A percentile compares a stretch with the other conserved stretches of the same genome.
phyloP scores from a whole-genome alignment of 2,888 invertebrate species.

The Xiphydria camelus region DNA sequence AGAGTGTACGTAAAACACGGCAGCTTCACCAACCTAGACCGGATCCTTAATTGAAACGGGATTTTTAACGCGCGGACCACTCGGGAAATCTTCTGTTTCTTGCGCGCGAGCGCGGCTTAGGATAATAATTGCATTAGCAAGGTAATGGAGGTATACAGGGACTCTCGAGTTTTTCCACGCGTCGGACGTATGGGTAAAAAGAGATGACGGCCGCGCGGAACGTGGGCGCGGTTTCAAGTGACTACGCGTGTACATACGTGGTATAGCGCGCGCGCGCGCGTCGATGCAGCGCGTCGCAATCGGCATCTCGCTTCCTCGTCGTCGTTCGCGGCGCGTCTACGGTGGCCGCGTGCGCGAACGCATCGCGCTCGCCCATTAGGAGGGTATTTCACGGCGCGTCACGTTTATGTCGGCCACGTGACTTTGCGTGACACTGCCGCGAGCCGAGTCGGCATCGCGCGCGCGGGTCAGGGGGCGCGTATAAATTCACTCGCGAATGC shows the following conservation, averaged over 20 bases:
- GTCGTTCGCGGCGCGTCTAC: slow-evolving; percentile 2
- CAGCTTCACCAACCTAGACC: too few relatives aligned
- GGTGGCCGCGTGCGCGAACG: slow-evolving; percentile 32
- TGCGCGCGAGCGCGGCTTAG: slow-evolving; percentile 1
- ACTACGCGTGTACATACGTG: too few relatives aligned
- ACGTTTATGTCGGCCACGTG: slow-evolving; percentile 54
- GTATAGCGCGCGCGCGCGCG: too few relatives aligned
- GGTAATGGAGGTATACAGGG: slow-evolving; percentile 36
- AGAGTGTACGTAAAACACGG: too few relatives aligned
- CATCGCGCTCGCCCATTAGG: slow-evolving; percentile 46
- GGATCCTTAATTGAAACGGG: slow-evolving; percentile 13
- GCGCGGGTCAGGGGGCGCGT: slow-evolving; percentile 40
- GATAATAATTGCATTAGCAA: slow-evolving; percentile 50
- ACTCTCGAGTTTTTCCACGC: background rate
- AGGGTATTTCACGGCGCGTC: slow-evolving; percentile 54
- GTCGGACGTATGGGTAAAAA: too few relatives aligned
- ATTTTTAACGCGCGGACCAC: slow-evolving; percentile 15
- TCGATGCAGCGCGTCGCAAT: too few relatives aligned
- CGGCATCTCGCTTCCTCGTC: too few relatives aligned
- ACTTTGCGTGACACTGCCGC: slow-evolving; percentile 43
- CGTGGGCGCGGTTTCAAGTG: too few relatives aligned
- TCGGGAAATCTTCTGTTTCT: slow-evolving; percentile 15
- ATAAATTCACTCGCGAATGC: slow-evolving; percentile 42
- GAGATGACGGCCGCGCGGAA: too few relatives aligned
- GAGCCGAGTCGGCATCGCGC: slow-evolving; percentile 34